phyloP scores from a whole-genome alignment of 2,888 invertebrate genomes.

The Tetheella fluctuosa region DNA sequence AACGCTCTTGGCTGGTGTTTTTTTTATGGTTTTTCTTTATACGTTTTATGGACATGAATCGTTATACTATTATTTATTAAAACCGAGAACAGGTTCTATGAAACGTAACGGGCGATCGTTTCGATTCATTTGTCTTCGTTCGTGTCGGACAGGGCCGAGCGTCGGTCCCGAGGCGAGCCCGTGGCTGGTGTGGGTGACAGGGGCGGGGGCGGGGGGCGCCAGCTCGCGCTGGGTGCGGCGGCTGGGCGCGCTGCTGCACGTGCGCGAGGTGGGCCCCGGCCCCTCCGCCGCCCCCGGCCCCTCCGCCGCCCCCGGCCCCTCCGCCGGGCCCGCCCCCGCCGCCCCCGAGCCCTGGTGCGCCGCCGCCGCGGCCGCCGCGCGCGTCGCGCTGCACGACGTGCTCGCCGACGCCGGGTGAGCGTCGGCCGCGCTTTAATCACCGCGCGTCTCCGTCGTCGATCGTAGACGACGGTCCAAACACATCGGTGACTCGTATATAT shows the following conservation, averaged over 20 bases:
- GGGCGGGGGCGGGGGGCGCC: constrained; percentile 37
- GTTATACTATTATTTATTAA: too few relatives aligned
- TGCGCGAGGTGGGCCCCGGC: constrained; percentile 50
- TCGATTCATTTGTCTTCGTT: too few relatives aligned
- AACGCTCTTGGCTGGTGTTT: too few relatives aligned
- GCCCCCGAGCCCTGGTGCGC: constrained; percentile 58
- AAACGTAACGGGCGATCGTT: too few relatives aligned
- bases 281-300: constrained; percentile 32
- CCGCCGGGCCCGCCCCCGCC: constrained; percentile 27
- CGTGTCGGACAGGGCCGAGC: constrained; percentile 27
- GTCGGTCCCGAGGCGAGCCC: constrained; percentile 39
- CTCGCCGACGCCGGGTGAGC: constrained; percentile 58
- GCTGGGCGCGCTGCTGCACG: constrained; percentile 49
- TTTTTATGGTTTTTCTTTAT: too few relatives aligned
- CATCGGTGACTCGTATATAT: too few relatives aligned
- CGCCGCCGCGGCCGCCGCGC: constrained; percentile 43
- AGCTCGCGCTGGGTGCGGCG: constrained; percentile 48
- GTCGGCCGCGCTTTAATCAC: too few relatives aligned
- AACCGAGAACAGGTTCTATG: too few relatives aligned
- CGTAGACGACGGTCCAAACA: too few relatives aligned
- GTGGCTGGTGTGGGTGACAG: constrained; percentile 51
- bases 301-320: constrained; percentile 39
- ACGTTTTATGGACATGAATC: too few relatives aligned
- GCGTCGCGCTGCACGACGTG: constrained; percentile 54
- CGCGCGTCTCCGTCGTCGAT: too few relatives aligned